Conservation (phyloP, 1,140 invertebrate genomes). For the Phortica variegata region DNA sequence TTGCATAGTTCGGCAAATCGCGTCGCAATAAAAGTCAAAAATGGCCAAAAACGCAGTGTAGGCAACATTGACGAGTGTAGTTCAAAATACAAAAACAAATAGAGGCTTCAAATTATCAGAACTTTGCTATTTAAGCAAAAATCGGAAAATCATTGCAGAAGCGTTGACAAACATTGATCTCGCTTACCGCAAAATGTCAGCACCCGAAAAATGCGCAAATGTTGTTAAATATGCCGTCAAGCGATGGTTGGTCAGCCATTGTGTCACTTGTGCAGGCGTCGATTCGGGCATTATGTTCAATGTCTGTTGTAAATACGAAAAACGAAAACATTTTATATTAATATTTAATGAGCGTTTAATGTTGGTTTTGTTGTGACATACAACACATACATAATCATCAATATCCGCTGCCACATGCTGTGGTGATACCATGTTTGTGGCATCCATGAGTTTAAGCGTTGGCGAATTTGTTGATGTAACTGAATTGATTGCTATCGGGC, state of each 20-base stretch:
- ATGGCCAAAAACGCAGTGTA: too few relatives aligned
- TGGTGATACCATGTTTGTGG: slow-evolving; percentile 52
- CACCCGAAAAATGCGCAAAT: slow-evolving; percentile 83
- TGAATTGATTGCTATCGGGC: slow-evolving; percentile 55
- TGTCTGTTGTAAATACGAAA: slow-evolving; percentile 27
- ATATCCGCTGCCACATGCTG: slow-evolving; percentile 44
- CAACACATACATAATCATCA: slow-evolving; percentile 46
- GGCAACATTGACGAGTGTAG: too few relatives aligned
- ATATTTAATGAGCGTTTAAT: too few relatives aligned
- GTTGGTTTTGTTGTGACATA: too few relatives aligned
- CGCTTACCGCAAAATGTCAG: slow-evolving; percentile 71
- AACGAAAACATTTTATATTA: slow-evolving; percentile 8
- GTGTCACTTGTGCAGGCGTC: slow-evolving; percentile 68
- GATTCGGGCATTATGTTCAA: slow-evolving; percentile 61
- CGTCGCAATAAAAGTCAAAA: too few relatives aligned
- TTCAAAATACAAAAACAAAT: too few relatives aligned
- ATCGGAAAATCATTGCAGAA: neutral
- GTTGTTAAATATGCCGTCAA: slow-evolving; percentile 74
- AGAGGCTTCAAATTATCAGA: too few relatives aligned
- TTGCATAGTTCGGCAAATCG: too few relatives aligned
- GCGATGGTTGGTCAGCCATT: slow-evolving; percentile 79
- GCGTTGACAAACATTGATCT: neutral
- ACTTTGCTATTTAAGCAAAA: too few relatives aligned
- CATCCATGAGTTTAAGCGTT: slow-evolving; percentile 52
- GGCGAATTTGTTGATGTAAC: slow-evolving; percentile 56